Percentiles rank a stretch among this genome's conserved stretches.
Evolutionary conservation across 1,140 invertebrate genomes (phyloP).

Genomic region (Phortica variegata): DNA sequence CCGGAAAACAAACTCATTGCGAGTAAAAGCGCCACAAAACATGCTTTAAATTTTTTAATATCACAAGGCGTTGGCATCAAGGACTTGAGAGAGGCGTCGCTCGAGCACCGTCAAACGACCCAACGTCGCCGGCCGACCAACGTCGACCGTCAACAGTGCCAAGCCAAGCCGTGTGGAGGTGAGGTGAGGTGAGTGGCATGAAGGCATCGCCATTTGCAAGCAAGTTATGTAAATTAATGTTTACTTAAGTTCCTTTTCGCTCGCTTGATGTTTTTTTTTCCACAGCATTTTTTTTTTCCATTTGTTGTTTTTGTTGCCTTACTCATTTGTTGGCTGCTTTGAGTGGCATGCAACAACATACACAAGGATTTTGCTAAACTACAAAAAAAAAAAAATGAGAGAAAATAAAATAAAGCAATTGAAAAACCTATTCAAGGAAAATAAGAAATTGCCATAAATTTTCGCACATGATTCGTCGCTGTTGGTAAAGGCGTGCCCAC

Average conservation of each 20-base stretch:
- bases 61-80: constrained; percentile 46
- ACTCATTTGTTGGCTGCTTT: constrained; percentile 48
- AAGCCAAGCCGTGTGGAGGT: constrained; percentile 8
- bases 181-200: too few species aligned
- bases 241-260: constrained; percentile 57
- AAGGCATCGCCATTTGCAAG: constrained; percentile 50
- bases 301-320: constrained; percentile 25
- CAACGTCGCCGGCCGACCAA: constrained; percentile 1
- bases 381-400: too few species aligned
- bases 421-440: too few species aligned
- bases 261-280: too few species aligned
- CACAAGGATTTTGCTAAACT: not conserved
- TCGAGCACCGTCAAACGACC: too few species aligned
- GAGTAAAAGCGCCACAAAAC: constrained; percentile 38
- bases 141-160: constrained; percentile 5
- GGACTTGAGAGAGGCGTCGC: constrained; percentile 34
- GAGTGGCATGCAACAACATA: not conserved
- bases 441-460: constrained; percentile 51
- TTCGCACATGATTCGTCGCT: constrained; percentile 17
- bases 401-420: too few species aligned
- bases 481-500: not conserved
- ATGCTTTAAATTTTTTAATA: constrained; percentile 58
- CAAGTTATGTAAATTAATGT: constrained; percentile 58
- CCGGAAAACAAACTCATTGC: constrained; percentile 5
- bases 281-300: too few species aligned